phyloP scores from a whole-genome alignment of 2,888 invertebrate species.

The Caenorhabditis uteleia region DNA sequence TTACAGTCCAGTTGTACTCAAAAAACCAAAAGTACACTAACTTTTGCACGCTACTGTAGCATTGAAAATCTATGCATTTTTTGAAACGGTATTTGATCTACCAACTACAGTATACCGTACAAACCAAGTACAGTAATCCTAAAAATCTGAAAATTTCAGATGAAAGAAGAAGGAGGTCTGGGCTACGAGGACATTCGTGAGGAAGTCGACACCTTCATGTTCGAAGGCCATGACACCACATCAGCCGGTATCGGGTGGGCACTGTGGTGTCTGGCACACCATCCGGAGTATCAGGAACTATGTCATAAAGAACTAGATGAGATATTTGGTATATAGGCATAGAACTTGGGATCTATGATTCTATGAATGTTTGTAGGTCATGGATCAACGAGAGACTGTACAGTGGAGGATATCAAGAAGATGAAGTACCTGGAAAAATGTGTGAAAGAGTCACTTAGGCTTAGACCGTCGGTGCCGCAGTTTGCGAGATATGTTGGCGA shows the following conservation, averaged over 20 bases:
- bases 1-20: no score
- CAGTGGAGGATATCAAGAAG: slow-evolving; percentile 66
- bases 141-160: slow-evolving; percentile 59
- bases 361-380: slow-evolving; percentile 6
- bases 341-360: neutral
- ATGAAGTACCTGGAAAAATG: slow-evolving; percentile 66
- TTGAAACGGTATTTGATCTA: no score
- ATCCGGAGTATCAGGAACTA: slow-evolving; percentile 70
- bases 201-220: slow-evolving; percentile 72
- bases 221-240: slow-evolving; percentile 73
- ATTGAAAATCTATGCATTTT: no score
- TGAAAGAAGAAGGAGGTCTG: slow-evolving; percentile 69
- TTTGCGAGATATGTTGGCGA: slow-evolving; percentile 40
- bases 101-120: neutral
- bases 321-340: slow-evolving; percentile 30
- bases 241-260: slow-evolving; percentile 71
- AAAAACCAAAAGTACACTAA: no score
- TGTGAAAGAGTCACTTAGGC: slow-evolving; percentile 60
- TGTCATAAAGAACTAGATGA: slow-evolving; percentile 44
- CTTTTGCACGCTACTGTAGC: no score
- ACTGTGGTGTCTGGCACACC: slow-evolving; percentile 69
- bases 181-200: slow-evolving; percentile 71
- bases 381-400: slow-evolving; percentile 54
- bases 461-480: slow-evolving; percentile 52
- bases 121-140: neutral